Evolutionary conservation across 2,888 invertebrate species (phyloP), one percentile per base, ranked within the genome.

Genomic region (Tethea ocularis): DNA sequence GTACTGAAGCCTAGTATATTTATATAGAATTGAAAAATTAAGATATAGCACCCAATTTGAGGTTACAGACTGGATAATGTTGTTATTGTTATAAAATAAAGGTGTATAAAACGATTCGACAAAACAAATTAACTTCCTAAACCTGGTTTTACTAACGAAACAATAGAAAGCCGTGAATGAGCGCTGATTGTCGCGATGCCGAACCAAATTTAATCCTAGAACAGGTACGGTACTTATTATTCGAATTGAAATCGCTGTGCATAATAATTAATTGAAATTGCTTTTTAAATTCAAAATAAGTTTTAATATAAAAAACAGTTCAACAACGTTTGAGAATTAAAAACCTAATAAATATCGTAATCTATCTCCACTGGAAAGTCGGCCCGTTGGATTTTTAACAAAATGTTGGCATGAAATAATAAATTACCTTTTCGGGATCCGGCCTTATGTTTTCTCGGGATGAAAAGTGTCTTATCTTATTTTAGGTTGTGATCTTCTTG

Each of bases 101-200:
- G 66, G 72, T 71, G 71, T 77, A 74, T 69, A 70, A 67, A 68
- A 59, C 67, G 65, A 60, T 59, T 63, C 64, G 61, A 62, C 69
- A 68, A 72, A 68, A 75, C 74, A 67, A 66, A 66, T 77, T 75
- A 77, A 77, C 80, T 76, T 68, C 66, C 60, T 69, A 66, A 72
- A 68, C 72, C 71, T 70, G 52, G 65, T 64, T 72, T 80, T 79
- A 77, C 80, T 76, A 65, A 53, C 22, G 52, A 58, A 74, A 81
- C 77, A 79, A 78, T 75, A 66, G 78, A 11, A 59, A n/a, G 59
- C 59, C 59, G 59, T 77, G 80, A 81, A 81, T 79, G 76, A 78
- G 58, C 69, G 61, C 60, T 81, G 80, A 81, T 81, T 81, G 78
- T 75, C 69, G 64, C 66, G 67, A 62, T 60, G 74, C 53, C 70